These are phyloP conservation scores for Agonopterix arenella DNA, from an alignment of 2,888 invertebrate species.

Conservation along the genomic window DNA sequence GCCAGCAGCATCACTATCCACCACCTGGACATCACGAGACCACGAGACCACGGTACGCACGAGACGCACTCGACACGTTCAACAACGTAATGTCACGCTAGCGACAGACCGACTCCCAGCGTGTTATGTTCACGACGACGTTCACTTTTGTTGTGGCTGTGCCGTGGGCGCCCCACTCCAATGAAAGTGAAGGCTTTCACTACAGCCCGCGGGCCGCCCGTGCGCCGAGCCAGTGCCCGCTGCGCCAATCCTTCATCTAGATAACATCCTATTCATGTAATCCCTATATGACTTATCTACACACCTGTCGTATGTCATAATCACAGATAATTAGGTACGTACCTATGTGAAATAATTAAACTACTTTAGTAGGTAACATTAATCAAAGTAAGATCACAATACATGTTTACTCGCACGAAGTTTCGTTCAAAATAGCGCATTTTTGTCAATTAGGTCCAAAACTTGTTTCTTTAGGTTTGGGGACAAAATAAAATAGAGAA, in stretches of 20 bases:
- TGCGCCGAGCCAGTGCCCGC: conserved; percentile 5
- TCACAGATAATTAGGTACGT: no score
- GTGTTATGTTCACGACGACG: conserved; percentile 48
- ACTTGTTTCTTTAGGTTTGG: no score
- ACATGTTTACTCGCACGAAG: no score
- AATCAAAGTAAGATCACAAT: no score
- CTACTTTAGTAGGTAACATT: no score
- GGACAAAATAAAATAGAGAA: no score
- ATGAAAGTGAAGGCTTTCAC: conserved; percentile 73
- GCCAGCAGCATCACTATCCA: conserved; percentile 58
- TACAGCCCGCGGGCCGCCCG: conserved; percentile 29
- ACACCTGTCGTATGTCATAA: no score
- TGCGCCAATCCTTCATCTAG: conserved; percentile 9
- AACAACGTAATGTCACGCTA: conserved; percentile 34
- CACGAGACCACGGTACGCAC: conserved; percentile 44
- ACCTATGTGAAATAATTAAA: no score
- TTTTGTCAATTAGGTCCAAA: no score
- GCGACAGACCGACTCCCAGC: conserved; percentile 44
- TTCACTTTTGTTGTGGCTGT: conserved; percentile 64
- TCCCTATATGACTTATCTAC: conserved; percentile 1
- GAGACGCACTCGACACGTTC: conserved; percentile 30
- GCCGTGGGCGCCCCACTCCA: conserved; percentile 47
- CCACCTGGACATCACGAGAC: conserved; percentile 59
- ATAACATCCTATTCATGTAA: conserved; percentile 13
- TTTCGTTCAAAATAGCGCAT: no score